Evolutionary conservation across 2,888 invertebrate genomes (phyloP).

Genomic region (Helicoverpa assulta): DNA sequence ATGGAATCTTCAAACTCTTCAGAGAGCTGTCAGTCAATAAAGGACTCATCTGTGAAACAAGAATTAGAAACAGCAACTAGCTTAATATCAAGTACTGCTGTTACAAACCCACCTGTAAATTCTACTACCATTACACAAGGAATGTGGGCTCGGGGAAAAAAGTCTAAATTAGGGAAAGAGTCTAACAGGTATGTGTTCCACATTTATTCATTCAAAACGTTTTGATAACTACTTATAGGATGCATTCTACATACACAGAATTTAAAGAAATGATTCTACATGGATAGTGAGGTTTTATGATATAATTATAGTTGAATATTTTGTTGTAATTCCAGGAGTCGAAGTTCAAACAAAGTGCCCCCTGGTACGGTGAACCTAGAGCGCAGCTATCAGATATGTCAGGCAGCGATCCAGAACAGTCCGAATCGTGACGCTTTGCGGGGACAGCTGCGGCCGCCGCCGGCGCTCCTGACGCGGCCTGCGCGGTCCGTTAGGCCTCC

Average conservation of each 20-base stretch:
- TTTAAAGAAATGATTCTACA: neutral
- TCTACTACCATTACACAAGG: constrained; percentile 77
- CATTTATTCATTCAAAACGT: neutral
- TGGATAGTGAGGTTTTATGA: neutral
- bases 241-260: too few relatives aligned
- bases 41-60: constrained; percentile 80
- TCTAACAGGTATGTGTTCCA: constrained; percentile 77
- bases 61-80: constrained; percentile 76
- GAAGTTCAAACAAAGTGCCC: constrained; percentile 93
- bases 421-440: constrained; percentile 96
- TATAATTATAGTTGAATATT: neutral
- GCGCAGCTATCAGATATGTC: constrained; percentile 98
- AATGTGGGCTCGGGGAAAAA: constrained; percentile 77
- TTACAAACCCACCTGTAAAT: constrained; percentile 75
- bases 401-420: constrained; percentile 98
- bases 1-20: constrained; percentile 89
- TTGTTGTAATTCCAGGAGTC: constrained; percentile 78
- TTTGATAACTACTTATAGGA: too few relatives aligned
- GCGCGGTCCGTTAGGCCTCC: constrained; percentile 77
- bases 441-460: constrained; percentile 96
- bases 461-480: constrained; percentile 92
- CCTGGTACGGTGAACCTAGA: constrained; percentile 98
- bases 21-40: constrained; percentile 87
- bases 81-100: constrained; percentile 77
- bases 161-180: constrained; percentile 83